phyloP scores from a whole-genome alignment of 2,113 vertebrate species.

The Percina caprodes region DNA sequence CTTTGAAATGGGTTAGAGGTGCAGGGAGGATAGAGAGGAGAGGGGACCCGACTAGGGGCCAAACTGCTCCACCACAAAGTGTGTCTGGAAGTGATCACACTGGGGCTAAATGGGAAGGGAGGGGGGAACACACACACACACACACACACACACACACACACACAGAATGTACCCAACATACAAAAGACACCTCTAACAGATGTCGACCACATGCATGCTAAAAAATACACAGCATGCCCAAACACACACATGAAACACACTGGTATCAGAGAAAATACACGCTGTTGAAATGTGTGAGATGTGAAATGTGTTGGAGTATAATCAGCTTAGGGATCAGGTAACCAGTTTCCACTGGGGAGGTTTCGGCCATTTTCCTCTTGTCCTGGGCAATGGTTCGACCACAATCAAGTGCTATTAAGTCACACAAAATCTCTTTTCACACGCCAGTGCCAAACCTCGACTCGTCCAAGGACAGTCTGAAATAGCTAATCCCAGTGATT shows the following conservation, averaged over 20 bases:
- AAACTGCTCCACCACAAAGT: slow-evolving; percentile 45
- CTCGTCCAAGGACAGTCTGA: slow-evolving; percentile 31
- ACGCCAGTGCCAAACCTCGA: slow-evolving; percentile 16
- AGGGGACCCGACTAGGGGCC: slow-evolving; percentile 42
- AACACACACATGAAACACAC: background rate
- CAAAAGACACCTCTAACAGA: slow-evolving; percentile 55
- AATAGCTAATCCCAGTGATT: slow-evolving; percentile 56
- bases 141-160: slow-evolving; percentile 38
- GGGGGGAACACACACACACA: slow-evolving; percentile 18
- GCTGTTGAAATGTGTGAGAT: slow-evolving; percentile 13
- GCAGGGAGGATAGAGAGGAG: slow-evolving; percentile 17
- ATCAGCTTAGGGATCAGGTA: slow-evolving; percentile 10
- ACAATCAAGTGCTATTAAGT: slow-evolving; percentile 37
- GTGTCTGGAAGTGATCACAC: slow-evolving; percentile 76
- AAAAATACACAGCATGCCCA: slow-evolving; percentile 13
- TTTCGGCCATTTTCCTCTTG: slow-evolving; percentile 21
- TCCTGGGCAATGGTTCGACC: background rate
- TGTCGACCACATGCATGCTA: slow-evolving; percentile 57
- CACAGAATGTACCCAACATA: slow-evolving; percentile 55
- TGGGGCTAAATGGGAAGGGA: slow-evolving; percentile 27
- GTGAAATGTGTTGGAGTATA: slow-evolving; percentile 20
- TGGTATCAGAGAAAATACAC: background rate
- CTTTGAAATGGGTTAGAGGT: slow-evolving; percentile 19
- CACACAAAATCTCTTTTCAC: slow-evolving; percentile 44
- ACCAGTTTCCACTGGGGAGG: slow-evolving; percentile 40